Conservation (phyloP, 2,113 vertebrate genomes). For the Gracilinanus agilis region DNA sequence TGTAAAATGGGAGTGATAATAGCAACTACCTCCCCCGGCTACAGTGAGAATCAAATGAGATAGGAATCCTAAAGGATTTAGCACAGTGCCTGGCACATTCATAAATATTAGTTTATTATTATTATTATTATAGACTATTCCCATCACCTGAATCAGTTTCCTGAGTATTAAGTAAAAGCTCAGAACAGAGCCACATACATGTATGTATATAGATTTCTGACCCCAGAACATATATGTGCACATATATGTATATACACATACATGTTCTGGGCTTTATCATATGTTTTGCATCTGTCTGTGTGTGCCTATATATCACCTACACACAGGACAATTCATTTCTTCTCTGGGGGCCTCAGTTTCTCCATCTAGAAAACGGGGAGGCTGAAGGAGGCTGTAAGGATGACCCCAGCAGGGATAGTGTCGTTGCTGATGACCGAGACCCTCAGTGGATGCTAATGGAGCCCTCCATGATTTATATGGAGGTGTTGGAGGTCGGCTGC, state of each 20-base stretch:
- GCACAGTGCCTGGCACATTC: no score
- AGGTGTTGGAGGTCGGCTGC: neutral
- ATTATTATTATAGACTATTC: no score
- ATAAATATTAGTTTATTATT: no score
- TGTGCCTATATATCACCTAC: neutral
- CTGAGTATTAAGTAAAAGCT: no score
- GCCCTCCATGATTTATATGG: neutral
- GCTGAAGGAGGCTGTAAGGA: neutral
- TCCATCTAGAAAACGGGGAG: neutral
- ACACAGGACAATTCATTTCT: neutral
- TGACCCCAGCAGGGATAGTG: neutral
- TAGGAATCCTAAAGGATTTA: no score
- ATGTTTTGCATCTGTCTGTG: no score
- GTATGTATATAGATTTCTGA: no score
- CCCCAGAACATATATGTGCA: neutral
- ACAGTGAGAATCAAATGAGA: no score
- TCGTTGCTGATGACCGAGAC: neutral
- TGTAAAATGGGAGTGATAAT: no score
- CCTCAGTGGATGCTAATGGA: neutral
- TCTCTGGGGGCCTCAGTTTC: slow-evolving; percentile 27
- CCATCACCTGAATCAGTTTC: no score
- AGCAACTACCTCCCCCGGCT: no score
- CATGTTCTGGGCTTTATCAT: neutral
- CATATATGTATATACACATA: neutral
- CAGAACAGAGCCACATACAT: neutral